A percentile compares a stretch with the other conserved stretches of the same genome.
Conservation (phyloP, 2,888 invertebrate genomes). For the Dryobota labecula region DNA sequence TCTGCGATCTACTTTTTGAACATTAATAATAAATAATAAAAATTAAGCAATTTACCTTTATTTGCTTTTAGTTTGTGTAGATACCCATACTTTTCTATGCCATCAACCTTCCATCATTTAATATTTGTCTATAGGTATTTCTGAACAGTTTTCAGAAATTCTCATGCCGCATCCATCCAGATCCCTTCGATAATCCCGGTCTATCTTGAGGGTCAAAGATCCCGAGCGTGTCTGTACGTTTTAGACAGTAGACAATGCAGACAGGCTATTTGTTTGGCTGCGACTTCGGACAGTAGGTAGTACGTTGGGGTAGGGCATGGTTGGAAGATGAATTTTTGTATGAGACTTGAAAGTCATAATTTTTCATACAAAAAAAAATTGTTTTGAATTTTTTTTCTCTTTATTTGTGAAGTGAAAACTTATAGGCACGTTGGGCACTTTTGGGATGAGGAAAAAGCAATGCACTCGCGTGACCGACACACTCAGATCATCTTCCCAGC, state of each 20-base stretch:
- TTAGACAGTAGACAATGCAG: constrained; percentile 64
- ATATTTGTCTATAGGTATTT: not conserved
- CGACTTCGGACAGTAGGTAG: constrained; percentile 45
- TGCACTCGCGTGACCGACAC: no score
- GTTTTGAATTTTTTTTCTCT: no score
- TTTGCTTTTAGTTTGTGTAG: no score
- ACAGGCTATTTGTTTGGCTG: constrained; percentile 55
- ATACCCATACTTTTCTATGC: not conserved
- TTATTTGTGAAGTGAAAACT: no score
- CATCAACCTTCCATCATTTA: not conserved
- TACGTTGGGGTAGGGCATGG: constrained; percentile 42
- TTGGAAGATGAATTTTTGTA: constrained; percentile 1
- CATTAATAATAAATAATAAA: no score
- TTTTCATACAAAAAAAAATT: no score
- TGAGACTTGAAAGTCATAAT: not conserved
- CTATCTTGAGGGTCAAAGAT: constrained; percentile 78
- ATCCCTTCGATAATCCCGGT: constrained; percentile 27
- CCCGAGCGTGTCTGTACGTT: constrained; percentile 72
- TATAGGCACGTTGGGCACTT: no score
- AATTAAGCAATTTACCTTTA: no score
- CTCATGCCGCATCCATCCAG: constrained; percentile 61
- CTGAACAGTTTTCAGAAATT: not conserved
- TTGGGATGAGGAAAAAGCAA: no score
- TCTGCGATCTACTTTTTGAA: no score
- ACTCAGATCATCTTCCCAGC: no score